Conservation (phyloP, 1,140 invertebrate genomes). For the Penaeus japonicus region DNA sequence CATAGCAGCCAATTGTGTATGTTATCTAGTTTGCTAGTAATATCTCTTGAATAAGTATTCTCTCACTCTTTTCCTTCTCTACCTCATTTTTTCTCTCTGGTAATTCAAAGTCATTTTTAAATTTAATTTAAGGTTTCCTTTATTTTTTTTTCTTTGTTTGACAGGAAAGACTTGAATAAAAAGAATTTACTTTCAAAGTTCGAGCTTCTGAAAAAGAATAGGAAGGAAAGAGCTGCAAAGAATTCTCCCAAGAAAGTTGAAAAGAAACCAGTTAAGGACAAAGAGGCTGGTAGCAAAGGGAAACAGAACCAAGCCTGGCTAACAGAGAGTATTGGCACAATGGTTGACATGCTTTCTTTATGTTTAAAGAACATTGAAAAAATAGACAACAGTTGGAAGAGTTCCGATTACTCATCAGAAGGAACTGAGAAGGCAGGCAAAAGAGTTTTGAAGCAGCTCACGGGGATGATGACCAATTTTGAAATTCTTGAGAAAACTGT, state of each 20-base stretch:
- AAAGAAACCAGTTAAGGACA: background rate
- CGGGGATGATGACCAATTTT: slow-evolving; percentile 27
- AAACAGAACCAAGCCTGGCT: background rate
- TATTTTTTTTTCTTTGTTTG: background rate
- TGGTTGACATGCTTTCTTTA: slow-evolving; percentile 27
- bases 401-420: slow-evolving; percentile 19
- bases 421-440: slow-evolving; percentile 28
- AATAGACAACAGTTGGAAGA: slow-evolving; percentile 20
- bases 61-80: too few relatives aligned
- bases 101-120: too few relatives aligned
- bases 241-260: background rate
- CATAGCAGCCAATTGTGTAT: background rate
- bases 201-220: background rate
- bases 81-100: too few relatives aligned
- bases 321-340: slow-evolving; percentile 15
- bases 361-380: slow-evolving; percentile 33
- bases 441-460: slow-evolving; percentile 25
- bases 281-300: background rate
- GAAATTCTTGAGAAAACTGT: slow-evolving; percentile 10
- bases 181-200: slow-evolving; percentile 16
- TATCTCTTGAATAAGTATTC: too few relatives aligned
- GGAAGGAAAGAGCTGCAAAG: background rate
- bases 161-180: slow-evolving; percentile 23
- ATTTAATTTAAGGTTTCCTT: too few relatives aligned
- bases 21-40: too few relatives aligned